Evolutionary conservation across 2,113 vertebrate genomes (phyloP).

Genomic region (Dipodomys merriami): DNA sequence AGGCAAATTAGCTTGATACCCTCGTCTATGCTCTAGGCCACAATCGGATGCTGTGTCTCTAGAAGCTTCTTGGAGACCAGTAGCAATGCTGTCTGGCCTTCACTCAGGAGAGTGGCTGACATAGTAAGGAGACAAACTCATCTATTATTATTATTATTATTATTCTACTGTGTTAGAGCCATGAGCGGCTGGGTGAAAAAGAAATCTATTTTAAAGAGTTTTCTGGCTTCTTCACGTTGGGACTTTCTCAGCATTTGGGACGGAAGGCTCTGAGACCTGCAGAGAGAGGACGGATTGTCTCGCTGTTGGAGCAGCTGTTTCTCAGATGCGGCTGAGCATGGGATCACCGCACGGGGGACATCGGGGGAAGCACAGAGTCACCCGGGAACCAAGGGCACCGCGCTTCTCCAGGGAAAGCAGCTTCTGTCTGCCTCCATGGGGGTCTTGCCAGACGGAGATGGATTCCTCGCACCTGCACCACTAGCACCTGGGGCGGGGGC

Average conservation of each 20-base stretch:
- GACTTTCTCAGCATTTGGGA: neutral
- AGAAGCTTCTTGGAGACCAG: too few species aligned
- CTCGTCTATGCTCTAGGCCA: too few species aligned
- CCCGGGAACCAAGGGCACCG: neutral
- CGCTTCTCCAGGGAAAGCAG: neutral
- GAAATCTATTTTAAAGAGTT: neutral
- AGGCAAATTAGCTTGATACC: neutral
- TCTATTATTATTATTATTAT: fast-evolving
- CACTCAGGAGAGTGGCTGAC: neutral
- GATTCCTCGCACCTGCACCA: neutral
- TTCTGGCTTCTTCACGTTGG: neutral
- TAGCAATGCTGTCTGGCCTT: fast-evolving
- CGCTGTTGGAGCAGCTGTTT: neutral
- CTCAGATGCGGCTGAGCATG: neutral
- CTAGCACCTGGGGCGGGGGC: too few species aligned
- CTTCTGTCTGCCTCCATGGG: fast-evolving
- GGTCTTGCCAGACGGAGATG: neutral
- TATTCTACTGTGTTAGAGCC: neutral
- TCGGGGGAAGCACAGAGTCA: too few species aligned
- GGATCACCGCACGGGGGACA: neutral
- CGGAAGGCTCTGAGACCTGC: neutral
- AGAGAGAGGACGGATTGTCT: neutral
- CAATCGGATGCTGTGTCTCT: too few species aligned
- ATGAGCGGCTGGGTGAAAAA: neutral
- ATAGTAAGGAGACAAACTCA: neutral